These are phyloP conservation scores for Leptodirus hochenwartii DNA, from an alignment of 2,888 invertebrate species.

Conservation along the genomic window DNA sequence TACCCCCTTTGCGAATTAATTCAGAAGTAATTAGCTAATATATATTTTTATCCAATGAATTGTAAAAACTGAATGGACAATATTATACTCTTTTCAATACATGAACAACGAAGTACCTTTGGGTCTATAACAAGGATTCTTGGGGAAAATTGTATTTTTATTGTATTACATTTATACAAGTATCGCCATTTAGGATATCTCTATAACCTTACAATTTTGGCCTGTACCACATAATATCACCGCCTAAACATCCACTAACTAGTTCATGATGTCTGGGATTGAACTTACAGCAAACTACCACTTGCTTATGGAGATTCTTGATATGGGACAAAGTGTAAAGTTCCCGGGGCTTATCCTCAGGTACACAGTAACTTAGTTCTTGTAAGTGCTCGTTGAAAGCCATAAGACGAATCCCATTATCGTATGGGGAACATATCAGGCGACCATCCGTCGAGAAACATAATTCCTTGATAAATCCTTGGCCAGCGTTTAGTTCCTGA, in stretches of 20 bases:
- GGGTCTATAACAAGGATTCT: too few species aligned
- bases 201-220: constrained; percentile 31
- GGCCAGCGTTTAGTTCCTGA: constrained; percentile 75
- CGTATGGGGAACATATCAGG: constrained; percentile 78
- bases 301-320: constrained; percentile 59
- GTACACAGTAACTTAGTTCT: constrained; percentile 55
- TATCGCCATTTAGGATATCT: not conserved
- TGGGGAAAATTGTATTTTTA: too few species aligned
- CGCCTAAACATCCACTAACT: constrained; percentile 79
- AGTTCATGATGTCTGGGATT: constrained; percentile 72
- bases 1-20: too few species aligned
- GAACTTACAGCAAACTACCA: constrained; percentile 79
- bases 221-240: constrained; percentile 80
- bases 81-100: too few species aligned
- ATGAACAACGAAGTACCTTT: too few species aligned
- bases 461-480: constrained; percentile 83
- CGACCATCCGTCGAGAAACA: constrained; percentile 84
- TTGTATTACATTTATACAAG: too few species aligned
- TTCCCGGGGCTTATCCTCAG: constrained; percentile 30
- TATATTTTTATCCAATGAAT: too few species aligned
- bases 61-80: too few species aligned
- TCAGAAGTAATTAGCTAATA: too few species aligned
- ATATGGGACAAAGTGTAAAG: constrained; percentile 48
- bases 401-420: constrained; percentile 68
- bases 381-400: constrained; percentile 60